These are phyloP conservation scores for Aphidoletes aphidimyza DNA, from an alignment of 2,888 invertebrate species.

Conservation along the genomic window DNA sequence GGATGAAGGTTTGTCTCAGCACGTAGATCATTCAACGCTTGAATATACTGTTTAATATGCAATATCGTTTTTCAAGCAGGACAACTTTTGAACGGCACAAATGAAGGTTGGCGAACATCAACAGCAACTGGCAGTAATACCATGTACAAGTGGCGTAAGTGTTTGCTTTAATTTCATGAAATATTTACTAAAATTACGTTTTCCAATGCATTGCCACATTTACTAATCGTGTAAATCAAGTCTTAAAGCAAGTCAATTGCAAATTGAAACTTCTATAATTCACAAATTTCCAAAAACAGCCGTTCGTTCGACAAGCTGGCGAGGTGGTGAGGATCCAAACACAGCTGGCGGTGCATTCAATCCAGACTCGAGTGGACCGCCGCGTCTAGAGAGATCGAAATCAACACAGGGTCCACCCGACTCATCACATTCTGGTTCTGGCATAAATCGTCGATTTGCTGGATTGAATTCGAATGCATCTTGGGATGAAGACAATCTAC, in stretches of 20 bases:
- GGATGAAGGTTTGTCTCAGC: conserved; percentile 59
- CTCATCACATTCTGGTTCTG: not conserved
- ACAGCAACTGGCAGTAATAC: conserved; percentile 25
- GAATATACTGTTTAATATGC: not conserved
- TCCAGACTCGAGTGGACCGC: conserved; percentile 17
- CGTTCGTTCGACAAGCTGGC: conserved; percentile 64
- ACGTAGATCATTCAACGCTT: not conserved
- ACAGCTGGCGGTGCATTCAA: conserved; percentile 47
- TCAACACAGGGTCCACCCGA: conserved; percentile 1
- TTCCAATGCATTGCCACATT: no score
- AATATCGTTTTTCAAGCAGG: not conserved
- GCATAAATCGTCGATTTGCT: not conserved
- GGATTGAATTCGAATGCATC: conserved; percentile 1
- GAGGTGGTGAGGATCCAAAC: conserved; percentile 62
- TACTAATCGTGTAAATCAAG: no score
- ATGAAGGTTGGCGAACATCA: conserved; percentile 55
- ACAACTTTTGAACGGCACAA: conserved; percentile 3
- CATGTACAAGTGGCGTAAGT: conserved; percentile 54
- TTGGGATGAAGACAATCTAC: conserved; percentile 61
- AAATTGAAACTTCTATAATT: not conserved
- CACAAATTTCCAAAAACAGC: no score
- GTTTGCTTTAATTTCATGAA: no score
- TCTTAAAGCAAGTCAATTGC: no score
- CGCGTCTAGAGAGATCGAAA: conserved; percentile 17
- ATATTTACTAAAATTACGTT: no score